A percentile compares a stretch with the other conserved stretches of the same genome.
Evolutionary conservation across 2,888 invertebrate genomes (phyloP).

Genomic region (Cephus pulcher): DNA sequence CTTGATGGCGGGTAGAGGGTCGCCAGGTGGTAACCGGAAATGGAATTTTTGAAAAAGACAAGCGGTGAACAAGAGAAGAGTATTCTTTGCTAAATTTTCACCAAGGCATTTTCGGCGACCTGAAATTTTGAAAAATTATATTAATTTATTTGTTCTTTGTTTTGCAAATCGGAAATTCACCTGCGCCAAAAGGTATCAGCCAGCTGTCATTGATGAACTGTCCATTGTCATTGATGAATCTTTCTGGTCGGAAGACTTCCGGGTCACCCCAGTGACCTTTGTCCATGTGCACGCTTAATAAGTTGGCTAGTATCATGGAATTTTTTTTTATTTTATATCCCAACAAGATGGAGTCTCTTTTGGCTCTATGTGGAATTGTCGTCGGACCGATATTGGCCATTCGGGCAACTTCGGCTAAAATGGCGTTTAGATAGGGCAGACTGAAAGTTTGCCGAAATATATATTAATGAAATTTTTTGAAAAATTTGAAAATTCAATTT

Average conservation of each 20-base stretch:
- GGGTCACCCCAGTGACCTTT: slow-evolving; percentile 42
- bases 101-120: slow-evolving; percentile 76
- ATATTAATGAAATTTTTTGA: background rate
- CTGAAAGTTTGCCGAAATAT: slow-evolving; percentile 12
- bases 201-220: slow-evolving; percentile 26
- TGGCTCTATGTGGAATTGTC: slow-evolving; percentile 37
- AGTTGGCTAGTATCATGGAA: slow-evolving; percentile 32
- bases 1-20: background rate
- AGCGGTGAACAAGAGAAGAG: slow-evolving; percentile 72
- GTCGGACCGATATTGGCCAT: slow-evolving; percentile 37
- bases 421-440: slow-evolving; percentile 46
- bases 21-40: slow-evolving; percentile 51
- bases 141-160: background rate
- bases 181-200: slow-evolving; percentile 35
- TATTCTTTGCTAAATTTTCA: slow-evolving; percentile 73
- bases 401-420: slow-evolving; percentile 45
- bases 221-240: slow-evolving; percentile 32
- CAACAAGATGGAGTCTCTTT: slow-evolving; percentile 28
- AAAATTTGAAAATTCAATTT: background rate
- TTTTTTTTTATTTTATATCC: slow-evolving; percentile 33
- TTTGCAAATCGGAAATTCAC: slow-evolving; percentile 12
- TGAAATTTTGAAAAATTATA: slow-evolving; percentile 56
- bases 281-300: slow-evolving; percentile 41
- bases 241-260: slow-evolving; percentile 38
- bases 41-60: slow-evolving; percentile 71